phyloP scores from a whole-genome alignment of 2,888 invertebrate genomes.

The Tipula vernalis region DNA sequence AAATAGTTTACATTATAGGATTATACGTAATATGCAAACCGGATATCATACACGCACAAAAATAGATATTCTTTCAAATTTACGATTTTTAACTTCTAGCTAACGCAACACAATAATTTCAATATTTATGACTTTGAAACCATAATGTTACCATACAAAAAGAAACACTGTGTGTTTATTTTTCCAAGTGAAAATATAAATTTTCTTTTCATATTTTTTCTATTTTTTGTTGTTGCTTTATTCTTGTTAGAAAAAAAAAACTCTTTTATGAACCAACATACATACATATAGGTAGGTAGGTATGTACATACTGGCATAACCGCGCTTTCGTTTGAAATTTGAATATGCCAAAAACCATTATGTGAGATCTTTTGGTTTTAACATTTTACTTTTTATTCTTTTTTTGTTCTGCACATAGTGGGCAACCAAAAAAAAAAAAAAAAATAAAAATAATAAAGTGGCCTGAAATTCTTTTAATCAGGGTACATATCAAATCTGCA shows the following conservation, averaged over 20 bases:
- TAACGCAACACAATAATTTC: slow-evolving; percentile 4
- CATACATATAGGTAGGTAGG: too few species aligned
- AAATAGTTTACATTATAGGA: background rate
- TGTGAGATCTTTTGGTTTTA: background rate
- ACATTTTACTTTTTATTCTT: too few species aligned
- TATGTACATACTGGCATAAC: background rate
- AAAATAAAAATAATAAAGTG: too few species aligned
- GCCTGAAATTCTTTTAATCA: too few species aligned
- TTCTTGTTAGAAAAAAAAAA: background rate
- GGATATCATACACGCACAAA: background rate
- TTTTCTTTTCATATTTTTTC: background rate
- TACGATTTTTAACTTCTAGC: background rate
- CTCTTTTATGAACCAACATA: background rate
- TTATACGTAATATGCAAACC: background rate
- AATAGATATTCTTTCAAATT: background rate
- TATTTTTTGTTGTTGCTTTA: background rate
- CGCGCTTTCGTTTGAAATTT: background rate
- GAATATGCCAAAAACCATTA: background rate
- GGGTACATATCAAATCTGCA: background rate
- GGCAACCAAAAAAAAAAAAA: background rate
- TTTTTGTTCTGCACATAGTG: background rate
- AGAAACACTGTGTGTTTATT: background rate
- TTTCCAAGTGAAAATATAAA: slow-evolving; percentile 4
- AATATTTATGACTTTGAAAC: background rate
- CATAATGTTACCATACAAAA: background rate